Evolutionary conservation across 37 sponge, comb jelly and placozoan genomes (phyloP).

Genomic region (Chondrilla cf. caribensis): DNA sequence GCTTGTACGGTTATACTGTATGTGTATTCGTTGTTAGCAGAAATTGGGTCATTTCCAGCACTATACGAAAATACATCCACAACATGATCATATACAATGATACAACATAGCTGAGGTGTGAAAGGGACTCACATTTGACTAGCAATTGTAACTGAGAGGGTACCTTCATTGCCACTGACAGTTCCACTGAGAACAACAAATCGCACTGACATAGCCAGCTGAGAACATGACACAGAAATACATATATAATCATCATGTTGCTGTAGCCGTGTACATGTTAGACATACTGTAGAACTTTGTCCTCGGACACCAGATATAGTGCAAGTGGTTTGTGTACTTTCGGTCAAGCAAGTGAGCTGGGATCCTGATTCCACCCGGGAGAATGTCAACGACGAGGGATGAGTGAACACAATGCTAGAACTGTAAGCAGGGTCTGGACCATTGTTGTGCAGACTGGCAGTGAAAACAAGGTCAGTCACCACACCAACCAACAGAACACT

Average conservation of each 20-base stretch:
- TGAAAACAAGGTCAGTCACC: slow-evolving; percentile 5
- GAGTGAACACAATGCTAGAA: background rate
- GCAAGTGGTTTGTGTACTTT: background rate
- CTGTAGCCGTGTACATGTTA: too few relatives aligned
- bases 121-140: background rate
- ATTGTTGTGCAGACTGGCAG: background rate
- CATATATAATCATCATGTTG: too few relatives aligned
- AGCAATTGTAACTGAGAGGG: background rate
- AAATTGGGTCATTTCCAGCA: background rate
- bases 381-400: background rate
- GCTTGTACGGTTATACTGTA: background rate
- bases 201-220: background rate
- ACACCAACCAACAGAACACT: background rate
- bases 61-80: background rate
- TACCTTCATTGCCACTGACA: slow-evolving; percentile 8
- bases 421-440: slow-evolving; percentile 23
- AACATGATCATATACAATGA: too few relatives aligned
- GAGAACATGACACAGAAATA: too few relatives aligned
- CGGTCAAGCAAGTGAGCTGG: background rate
- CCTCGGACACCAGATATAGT: background rate
- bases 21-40: background rate
- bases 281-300: background rate
- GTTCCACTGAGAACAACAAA: slow-evolving; percentile 16
- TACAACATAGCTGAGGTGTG: too few relatives aligned
- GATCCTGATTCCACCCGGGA: background rate